Conservation (phyloP, 2,113 vertebrate genomes). For the Myrmecobius fasciatus region DNA sequence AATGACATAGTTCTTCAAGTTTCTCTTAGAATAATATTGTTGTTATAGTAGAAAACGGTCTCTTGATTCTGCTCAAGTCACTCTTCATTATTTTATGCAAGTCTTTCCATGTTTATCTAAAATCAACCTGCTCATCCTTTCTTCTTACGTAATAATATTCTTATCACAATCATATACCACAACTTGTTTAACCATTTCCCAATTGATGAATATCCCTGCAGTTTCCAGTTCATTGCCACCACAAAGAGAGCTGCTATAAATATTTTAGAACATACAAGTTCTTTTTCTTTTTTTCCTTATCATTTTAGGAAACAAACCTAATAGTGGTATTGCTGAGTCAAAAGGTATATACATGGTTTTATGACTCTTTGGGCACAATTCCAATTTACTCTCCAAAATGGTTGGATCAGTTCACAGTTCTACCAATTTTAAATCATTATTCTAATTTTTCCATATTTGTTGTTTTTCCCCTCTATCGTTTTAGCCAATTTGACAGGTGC, state of each 20-base stretch:
- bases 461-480: neutral
- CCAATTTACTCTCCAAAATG: neutral
- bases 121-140: neutral
- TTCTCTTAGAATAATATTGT: neutral
- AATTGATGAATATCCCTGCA: neutral
- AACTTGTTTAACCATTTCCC: neutral
- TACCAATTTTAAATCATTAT: neutral
- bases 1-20: neutral
- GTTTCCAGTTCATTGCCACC: neutral
- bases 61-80: neutral
- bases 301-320: neutral
- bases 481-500: neutral
- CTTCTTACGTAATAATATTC: neutral
- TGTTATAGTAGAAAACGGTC: neutral
- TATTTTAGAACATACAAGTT: neutral
- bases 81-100: neutral
- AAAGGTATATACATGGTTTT: neutral
- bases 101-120: neutral
- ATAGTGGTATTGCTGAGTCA: neutral
- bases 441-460: neutral
- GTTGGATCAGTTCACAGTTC: neutral
- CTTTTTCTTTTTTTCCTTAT: neutral
- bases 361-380: neutral
- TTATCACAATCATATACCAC: neutral
- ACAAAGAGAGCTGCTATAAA: neutral